Evolutionary conservation across 2,797 vertebrate genomes (phyloP).

Genomic region (Triplophysa yarkandensis): DNA sequence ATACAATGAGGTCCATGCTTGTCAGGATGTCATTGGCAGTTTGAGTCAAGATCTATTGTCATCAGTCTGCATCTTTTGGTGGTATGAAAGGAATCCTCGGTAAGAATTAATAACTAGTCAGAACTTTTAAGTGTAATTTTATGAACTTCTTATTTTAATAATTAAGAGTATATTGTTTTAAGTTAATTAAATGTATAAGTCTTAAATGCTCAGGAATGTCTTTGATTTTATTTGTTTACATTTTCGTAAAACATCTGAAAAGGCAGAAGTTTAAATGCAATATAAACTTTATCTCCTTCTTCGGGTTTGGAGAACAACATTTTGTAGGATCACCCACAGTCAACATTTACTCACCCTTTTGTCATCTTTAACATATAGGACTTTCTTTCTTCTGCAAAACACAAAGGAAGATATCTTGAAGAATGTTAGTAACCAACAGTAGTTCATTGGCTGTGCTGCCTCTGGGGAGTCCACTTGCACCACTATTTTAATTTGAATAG

Average conservation of each 20-base stretch:
- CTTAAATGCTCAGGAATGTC: neutral
- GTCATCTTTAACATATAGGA: no score
- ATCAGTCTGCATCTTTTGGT: neutral
- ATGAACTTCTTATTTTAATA: no score
- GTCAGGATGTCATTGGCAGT: slow-evolving; percentile 25
- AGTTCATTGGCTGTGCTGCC: no score
- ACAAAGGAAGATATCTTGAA: no score
- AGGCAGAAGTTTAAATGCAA: neutral
- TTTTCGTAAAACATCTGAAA: neutral
- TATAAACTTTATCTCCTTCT: neutral
- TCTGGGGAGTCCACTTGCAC: neutral
- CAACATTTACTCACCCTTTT: no score
- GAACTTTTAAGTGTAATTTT: neutral
- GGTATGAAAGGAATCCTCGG: neutral
- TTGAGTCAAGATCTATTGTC: slow-evolving; percentile 17
- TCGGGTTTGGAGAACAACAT: neutral
- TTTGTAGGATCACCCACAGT: neutral
- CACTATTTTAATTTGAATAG: slow-evolving; percentile 28
- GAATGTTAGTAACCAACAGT: no score
- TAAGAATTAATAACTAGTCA: neutral
- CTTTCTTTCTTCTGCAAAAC: no score
- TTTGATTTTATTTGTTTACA: neutral
- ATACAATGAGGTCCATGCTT: slow-evolving; percentile 34
- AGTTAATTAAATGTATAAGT: no score
- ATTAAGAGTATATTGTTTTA: no score